Base-by-base conservation (phyloP, 2,113 vertebrate species). In the Oenanthe melanoleuca region DNA sequence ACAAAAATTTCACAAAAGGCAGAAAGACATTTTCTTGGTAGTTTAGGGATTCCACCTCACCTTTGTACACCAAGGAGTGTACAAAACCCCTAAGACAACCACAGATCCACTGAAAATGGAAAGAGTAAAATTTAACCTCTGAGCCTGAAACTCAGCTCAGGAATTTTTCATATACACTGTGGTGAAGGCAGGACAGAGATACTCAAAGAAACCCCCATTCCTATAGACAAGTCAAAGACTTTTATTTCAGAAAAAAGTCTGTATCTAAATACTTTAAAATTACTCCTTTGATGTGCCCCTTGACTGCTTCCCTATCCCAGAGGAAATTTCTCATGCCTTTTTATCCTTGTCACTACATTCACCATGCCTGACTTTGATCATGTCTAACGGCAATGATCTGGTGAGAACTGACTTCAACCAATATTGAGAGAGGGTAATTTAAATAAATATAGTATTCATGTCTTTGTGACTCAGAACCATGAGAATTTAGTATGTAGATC, bases 401-500 rank as follows among this genome's bases (percentile, higher is more conserved):
- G 33, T 63, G 47, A 64, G 72, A 71, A 74, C 14, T 59, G 37
- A 72, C 53, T 77, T 89, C 63, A 60, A 19, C 8, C 29, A 42
- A 38, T 8, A 52, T 22, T 66, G 34, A 42, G 24, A 64, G 12
- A 26, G 22, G 3, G 15, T 19, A 38, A 70, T 29, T 70, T 40
- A 80, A 82, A 63, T 47, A 82, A 80, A 49, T 18, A 8, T 0
- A 60, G 10, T 34, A 66, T 29, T 71, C 64, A 42, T 11, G 49
- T 49, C 44, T 87, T 49, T 56, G 31, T 89, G 86, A 69, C 42
- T 86, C 73, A 87, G 77, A 86, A 75, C 57, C 26, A 22, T 14
- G 40, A 53, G n/a, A 64, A 45, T 34, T 45, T 11, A 78, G 22
- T 15, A 33, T 0, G 0, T 17, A 52, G 53, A 38, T 74, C n/a